Percentiles rank a stretch among this genome's conserved stretches.
Conservation (phyloP, 2,888 invertebrate species). For the Sphecodes monilicornis region DNA sequence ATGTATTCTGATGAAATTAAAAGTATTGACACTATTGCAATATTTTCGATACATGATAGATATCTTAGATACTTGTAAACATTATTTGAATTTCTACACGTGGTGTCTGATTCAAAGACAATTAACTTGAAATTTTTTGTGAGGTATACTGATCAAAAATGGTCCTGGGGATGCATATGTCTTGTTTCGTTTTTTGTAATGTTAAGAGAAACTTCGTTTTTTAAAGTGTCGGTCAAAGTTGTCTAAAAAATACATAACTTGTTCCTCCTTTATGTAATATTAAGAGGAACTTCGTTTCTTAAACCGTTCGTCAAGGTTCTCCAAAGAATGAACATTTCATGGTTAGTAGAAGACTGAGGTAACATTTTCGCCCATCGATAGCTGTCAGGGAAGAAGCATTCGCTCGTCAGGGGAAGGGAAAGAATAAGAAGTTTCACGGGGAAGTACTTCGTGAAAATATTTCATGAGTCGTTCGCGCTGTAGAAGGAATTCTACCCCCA, state of each 20-base stretch:
- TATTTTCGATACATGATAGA: no score
- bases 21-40: no score
- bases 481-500: constrained; percentile 35
- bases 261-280: neutral
- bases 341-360: neutral
- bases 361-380: neutral
- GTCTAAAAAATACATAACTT: neutral
- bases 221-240: no score
- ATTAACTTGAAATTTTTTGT: no score
- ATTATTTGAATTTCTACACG: no score
- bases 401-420: neutral
- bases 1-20: no score
- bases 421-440: constrained; percentile 19
- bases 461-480: constrained; percentile 30
- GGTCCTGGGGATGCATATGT: neutral
- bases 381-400: neutral
- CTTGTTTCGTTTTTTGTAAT: no score
- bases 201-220: no score
- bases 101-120: no score
- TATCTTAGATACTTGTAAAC: no score
- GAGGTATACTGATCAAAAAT: no score
- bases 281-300: neutral
- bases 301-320: neutral
- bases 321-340: neutral
- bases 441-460: constrained; percentile 40